phyloP scores from a whole-genome alignment of 2,797 vertebrate genomes.

The Linurgus olivaceus region DNA sequence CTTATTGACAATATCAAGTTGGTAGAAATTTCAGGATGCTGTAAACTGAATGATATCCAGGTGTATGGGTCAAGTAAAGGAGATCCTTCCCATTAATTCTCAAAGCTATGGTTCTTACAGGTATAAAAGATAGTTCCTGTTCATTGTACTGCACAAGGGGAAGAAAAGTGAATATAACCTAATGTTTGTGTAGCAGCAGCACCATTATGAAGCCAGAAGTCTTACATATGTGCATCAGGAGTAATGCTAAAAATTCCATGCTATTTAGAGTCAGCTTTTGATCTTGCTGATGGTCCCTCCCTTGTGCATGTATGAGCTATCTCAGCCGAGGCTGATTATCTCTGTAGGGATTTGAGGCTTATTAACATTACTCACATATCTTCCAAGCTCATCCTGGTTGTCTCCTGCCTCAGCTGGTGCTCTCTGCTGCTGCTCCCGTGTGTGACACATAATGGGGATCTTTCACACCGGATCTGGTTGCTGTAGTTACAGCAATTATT shows the following conservation, averaged over 20 bases:
- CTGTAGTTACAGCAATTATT: constrained; percentile 74
- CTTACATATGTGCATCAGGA: neutral
- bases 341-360: constrained; percentile 24
- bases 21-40: neutral
- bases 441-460: constrained; percentile 51
- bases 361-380: constrained; percentile 24
- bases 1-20: neutral
- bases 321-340: neutral
- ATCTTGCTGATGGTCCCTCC: neutral
- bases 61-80: neutral
- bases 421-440: constrained; percentile 50
- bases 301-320: neutral
- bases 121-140: neutral
- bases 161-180: neutral
- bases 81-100: neutral
- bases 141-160: neutral
- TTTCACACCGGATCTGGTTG: constrained; percentile 61
- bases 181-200: neutral
- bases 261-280: neutral
- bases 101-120: neutral
- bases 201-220: neutral
- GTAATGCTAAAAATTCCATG: neutral
- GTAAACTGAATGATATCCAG: neutral
- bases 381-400: neutral
- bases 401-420: constrained; percentile 1